Base-by-base conservation (phyloP, 1,140 invertebrate genomes). In the Cyrtorhinus lividipennis region DNA sequence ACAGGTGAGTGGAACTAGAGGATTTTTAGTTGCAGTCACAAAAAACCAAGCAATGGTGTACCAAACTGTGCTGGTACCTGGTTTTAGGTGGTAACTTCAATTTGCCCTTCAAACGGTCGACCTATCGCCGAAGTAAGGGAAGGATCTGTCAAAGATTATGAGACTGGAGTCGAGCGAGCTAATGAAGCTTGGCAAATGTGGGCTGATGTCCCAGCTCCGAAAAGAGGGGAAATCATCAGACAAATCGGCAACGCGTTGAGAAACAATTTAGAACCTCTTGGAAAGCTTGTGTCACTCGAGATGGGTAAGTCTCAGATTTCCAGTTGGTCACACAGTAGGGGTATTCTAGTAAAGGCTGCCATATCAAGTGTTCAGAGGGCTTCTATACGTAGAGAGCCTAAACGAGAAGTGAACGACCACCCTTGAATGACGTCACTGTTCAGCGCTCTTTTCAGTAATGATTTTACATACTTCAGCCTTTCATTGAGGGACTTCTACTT, bases 191-290 rank as follows among this genome's bases (percentile, higher is more conserved):
- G 90, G 87, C 75, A 86, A 23, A 68, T 77, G 12, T 93, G 89
- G 88, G 83, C 81, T 0, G 82, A 90, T 67, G 70, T 98, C 26
- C 91, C 96, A 18, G 85, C 86, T 1, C 96, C 95, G 0, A 77
- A 81, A 46, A 77, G 96, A 66, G 96, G 96, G 15, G 94, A 98
- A 76, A 91, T 98, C 68, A 90, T 98, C 0, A 76, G 95, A 22
- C 93, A 98, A 77, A 97, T 98, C 70, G 95, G 95, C 2, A 86
- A 96, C 67, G 92, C 90, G 56, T 75, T 98, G 0, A 75, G 95
- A 62, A 79, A 86, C 64, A 91, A 98, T 71, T 79, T 93, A 63
- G 78, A 84, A 65, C 83, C 90, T 0, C 74, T 98, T 2, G 93
- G 93, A 62, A 88, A 91, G 73, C 78, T 99, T 8, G 89, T 98